A percentile compares a stretch with the other conserved stretches of the same genome.
Evolutionary conservation across 2,113 vertebrate genomes (phyloP).

Genomic region (Tetrax tetrax): DNA sequence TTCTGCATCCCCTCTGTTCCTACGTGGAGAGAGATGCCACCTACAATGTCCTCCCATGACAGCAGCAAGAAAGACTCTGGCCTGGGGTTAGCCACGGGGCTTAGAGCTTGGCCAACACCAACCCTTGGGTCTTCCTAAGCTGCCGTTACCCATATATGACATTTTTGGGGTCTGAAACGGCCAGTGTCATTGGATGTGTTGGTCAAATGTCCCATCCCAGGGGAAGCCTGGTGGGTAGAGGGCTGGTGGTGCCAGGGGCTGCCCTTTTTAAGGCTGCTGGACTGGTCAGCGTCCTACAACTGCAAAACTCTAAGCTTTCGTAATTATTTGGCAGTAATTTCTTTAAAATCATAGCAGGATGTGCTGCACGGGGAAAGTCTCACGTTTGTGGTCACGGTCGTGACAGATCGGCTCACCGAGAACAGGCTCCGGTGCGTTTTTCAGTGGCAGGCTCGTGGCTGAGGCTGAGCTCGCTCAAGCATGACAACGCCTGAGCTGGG

Average conservation of each 20-base stretch:
- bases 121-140: neutral
- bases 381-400: neutral
- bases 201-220: neutral
- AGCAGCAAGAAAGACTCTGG: neutral
- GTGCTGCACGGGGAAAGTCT: neutral
- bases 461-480: neutral
- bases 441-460: neutral
- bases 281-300: fast-evolving
- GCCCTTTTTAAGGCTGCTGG: no score
- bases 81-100: neutral
- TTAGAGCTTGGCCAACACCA: neutral
- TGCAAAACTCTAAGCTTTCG: fast-evolving
- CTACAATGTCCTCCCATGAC: neutral
- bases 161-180: neutral
- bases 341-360: neutral
- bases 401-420: neutral
- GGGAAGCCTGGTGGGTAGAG: neutral
- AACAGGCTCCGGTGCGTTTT: neutral
- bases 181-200: neutral
- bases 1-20: neutral
- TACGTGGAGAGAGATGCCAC: neutral
- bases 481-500: neutral
- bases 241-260: neutral
- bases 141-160: neutral
- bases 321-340: neutral